Conservation (phyloP, 2,113 vertebrate genomes). For the Passer montanus region DNA sequence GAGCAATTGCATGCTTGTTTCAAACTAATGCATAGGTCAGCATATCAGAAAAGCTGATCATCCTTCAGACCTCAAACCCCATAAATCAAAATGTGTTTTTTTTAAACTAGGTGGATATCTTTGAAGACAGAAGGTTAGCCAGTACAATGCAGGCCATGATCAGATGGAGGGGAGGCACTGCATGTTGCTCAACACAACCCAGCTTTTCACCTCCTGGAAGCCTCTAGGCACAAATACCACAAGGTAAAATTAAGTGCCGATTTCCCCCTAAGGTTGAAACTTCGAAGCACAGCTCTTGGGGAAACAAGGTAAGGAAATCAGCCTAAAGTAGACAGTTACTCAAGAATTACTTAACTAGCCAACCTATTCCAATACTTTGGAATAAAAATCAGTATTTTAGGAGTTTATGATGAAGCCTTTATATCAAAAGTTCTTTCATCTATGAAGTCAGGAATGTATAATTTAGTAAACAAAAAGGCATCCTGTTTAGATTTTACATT, state of each 20-base stretch:
- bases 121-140: not conserved
- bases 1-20: not conserved
- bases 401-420: not conserved
- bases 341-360: not conserved
- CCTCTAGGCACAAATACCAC: constrained; percentile 12
- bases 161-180: not conserved
- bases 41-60: not conserved
- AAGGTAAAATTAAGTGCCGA: not conserved
- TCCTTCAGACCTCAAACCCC: not conserved
- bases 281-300: not conserved
- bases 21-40: not conserved
- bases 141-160: not conserved
- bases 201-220: not conserved
- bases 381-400: not conserved
- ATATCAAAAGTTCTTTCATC: not conserved
- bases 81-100: not conserved
- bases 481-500: not conserved
- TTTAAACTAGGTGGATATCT: not conserved
- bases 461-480: not conserved
- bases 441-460: not conserved
- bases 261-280: not conserved
- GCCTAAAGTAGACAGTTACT: not conserved
- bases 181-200: not conserved
- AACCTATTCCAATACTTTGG: not conserved
- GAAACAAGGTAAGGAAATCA: not conserved